Evolutionary conservation across 2,113 vertebrate species (phyloP).

Genomic region (Brevimyrus niger): DNA sequence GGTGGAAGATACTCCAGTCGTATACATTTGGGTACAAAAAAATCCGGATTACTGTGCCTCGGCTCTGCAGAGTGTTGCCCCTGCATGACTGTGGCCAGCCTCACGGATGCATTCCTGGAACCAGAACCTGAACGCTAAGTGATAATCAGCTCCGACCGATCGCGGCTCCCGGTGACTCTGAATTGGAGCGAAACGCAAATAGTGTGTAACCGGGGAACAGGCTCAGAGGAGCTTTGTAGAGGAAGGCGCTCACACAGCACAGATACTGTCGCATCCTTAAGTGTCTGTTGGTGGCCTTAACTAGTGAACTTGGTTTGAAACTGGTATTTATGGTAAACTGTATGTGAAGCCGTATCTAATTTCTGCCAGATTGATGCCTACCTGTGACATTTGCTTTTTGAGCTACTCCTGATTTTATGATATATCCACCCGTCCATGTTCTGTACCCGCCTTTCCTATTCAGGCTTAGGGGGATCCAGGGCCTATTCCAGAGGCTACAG

Average conservation of each 20-base stretch:
- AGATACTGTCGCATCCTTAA: background rate
- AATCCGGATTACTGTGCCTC: background rate
- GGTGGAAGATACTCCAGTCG: background rate
- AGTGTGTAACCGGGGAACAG: background rate
- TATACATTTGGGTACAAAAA: background rate
- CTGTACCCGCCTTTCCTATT: no score
- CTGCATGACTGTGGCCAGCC: background rate
- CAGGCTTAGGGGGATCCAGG: no score
- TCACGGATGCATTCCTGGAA: slow-evolving; percentile 24
- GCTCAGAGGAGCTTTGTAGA: background rate
- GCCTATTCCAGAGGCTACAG: no score
- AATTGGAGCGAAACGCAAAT: background rate
- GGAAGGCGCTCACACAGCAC: no score
- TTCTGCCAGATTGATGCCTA: background rate
- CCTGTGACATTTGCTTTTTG: background rate
- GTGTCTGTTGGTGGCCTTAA: background rate
- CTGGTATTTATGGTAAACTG: background rate
- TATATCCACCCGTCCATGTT: no score
- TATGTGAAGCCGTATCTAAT: background rate
- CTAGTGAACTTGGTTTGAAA: background rate
- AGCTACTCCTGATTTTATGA: background rate
- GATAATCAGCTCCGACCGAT: background rate
- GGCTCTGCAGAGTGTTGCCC: background rate
- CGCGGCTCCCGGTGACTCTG: background rate
- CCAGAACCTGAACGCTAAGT: slow-evolving; percentile 25